Evolutionary conservation across 2,797 vertebrate species (phyloP).

Genomic region (Xenentodon cancila): DNA sequence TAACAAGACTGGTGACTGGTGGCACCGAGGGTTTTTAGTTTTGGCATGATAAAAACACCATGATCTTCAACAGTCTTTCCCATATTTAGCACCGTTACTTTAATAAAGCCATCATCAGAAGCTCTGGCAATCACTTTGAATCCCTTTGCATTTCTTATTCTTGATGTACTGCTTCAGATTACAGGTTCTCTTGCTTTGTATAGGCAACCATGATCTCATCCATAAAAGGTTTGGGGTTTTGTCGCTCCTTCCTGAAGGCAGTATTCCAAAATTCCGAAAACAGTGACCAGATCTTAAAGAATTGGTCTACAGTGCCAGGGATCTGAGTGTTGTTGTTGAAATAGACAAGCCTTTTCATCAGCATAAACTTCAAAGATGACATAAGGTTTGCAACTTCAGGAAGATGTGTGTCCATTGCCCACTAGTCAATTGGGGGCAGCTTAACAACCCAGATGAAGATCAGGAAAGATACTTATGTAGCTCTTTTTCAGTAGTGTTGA

Average conservation of each 20-base stretch:
- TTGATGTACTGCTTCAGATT: constrained; percentile 18
- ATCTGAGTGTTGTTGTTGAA: constrained; percentile 12
- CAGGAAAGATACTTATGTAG: constrained; percentile 10
- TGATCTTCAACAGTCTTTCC: constrained; percentile 6
- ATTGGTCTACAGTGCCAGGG: background rate
- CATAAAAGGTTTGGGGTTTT: constrained; percentile 18
- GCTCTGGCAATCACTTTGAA: constrained; percentile 21
- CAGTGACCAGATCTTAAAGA: constrained; percentile 18
- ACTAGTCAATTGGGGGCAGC: constrained; percentile 10
- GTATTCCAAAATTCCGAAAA: constrained; percentile 2
- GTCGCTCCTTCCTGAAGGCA: constrained; percentile 13
- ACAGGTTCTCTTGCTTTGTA: constrained; percentile 7
- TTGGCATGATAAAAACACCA: constrained; percentile 1
- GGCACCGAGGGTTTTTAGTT: constrained; percentile 13
- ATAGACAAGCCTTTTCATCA: constrained; percentile 2
- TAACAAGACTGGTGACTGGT: background rate
- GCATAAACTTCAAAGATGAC: constrained; percentile 25
- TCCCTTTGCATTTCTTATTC: constrained; percentile 11
- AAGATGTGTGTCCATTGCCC: constrained; percentile 15
- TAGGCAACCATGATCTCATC: constrained; percentile 25
- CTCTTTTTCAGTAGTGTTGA: constrained; percentile 12
- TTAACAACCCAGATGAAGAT: constrained; percentile 9
- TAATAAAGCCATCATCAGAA: constrained; percentile 5
- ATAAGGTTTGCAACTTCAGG: constrained; percentile 27
- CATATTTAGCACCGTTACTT: background rate